Base-by-base conservation (phyloP, 1,140 invertebrate species). In the Musca domestica region DNA sequence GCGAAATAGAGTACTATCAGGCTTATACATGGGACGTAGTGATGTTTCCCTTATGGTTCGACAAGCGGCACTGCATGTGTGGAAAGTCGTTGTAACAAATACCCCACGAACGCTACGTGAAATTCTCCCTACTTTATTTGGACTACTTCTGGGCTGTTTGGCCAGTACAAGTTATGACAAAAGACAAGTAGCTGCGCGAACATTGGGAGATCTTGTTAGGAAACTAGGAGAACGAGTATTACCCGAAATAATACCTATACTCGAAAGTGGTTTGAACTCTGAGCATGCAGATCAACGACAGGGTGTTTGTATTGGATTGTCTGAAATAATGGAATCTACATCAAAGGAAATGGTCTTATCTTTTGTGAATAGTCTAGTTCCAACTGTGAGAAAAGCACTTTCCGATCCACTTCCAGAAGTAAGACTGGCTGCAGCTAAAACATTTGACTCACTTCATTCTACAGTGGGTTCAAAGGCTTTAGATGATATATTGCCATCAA, bases 81-180 rank as follows among this genome's bases (percentile, higher is more conserved):
- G 96, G 97, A 99, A 99, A 85, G 92, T 98, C 54, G 95, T 98
- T 7, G 96, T 98, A 0, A 95, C 95, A 0, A 98, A 99, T 80
- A 98, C 96, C 0, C 97, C 97, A 0, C 88, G 94, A 77, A 99
- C 96, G 0, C 82, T 99, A n/a, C 85, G 95, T 61, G 97, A 99
- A 86, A 98, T 99, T 76, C 84, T 99, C 66, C 94, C 95, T 2
- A 97, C 95, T 0, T 83, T 99, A 9, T 99, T 99, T 83, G 88
- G 91, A 22, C 85, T 99, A 0, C 81, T 98, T 25, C 83, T 99
- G 41, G 94, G 95, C 52, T 96, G 96, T 84, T 85, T 99, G 58
- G 96, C 96, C 2, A 96, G 94, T 76, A 95, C 95, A 7, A 97
- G 94, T 82, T 94, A 93, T 76, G 97, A 99, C 81, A 98, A 98